Conservation (phyloP, 2,113 vertebrate genomes). For the Oryzias woworae region DNA sequence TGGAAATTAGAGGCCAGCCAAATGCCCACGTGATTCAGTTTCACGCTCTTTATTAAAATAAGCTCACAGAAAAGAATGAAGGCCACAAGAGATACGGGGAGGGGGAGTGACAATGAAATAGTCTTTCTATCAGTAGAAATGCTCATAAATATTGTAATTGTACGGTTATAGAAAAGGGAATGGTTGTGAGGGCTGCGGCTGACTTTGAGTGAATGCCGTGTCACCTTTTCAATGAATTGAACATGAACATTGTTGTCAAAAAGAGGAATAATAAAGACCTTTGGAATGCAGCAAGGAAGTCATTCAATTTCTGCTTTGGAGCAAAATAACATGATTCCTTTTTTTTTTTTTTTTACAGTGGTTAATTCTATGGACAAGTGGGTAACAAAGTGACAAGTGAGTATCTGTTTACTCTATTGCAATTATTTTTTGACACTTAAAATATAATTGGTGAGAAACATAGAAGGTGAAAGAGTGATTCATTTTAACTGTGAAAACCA, state of each 20-base stretch:
- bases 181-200: constrained; percentile 56
- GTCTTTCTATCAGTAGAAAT: constrained; percentile 66
- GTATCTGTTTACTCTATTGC: constrained; percentile 48
- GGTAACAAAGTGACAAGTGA: constrained; percentile 8
- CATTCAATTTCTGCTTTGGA: constrained; percentile 36
- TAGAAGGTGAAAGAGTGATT: no score
- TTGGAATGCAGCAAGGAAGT: constrained; percentile 49
- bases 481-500: no score
- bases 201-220: constrained; percentile 67
- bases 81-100: constrained; percentile 48
- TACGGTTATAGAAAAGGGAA: constrained; percentile 67
- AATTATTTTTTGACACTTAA: no score
- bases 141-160: constrained; percentile 82
- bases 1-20: constrained; percentile 65
- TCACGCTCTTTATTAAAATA: constrained; percentile 74
- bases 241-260: constrained; percentile 54
- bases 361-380: constrained; percentile 3
- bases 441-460: no score
- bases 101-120: constrained; percentile 46
- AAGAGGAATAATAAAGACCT: constrained; percentile 30
- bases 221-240: constrained; percentile 63
- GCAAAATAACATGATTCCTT: constrained; percentile 16
- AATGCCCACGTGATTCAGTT: constrained; percentile 67
- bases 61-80: constrained; percentile 57
- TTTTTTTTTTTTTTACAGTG: constrained; percentile 5